phyloP scores from a whole-genome alignment of 2,888 invertebrate species.

The Mesoligia furuncula region DNA sequence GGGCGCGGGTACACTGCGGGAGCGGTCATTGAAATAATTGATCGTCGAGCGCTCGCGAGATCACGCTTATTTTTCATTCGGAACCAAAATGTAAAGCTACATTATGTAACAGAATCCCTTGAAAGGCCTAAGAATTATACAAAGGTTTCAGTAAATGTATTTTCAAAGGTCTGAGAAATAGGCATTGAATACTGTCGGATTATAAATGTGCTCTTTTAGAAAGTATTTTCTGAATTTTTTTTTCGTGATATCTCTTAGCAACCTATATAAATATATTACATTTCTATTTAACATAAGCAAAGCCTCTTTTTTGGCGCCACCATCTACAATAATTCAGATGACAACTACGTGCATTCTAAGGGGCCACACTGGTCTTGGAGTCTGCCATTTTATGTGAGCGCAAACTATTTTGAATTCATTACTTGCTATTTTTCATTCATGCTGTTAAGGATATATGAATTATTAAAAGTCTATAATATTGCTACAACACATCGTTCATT shows the following conservation, averaged over 20 bases:
- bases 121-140: constrained; percentile 29
- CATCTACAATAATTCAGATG: no score
- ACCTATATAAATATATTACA: no score
- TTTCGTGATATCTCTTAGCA: background rate
- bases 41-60: constrained; percentile 41
- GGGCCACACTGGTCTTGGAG: background rate
- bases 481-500: no score
- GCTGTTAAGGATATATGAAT: no score
- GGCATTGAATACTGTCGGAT: background rate
- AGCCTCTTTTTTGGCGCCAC: no score
- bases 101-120: constrained; percentile 29
- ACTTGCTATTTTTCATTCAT: background rate
- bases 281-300: no score
- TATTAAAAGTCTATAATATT: no score
- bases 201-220: constrained; percentile 7
- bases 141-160: constrained; percentile 38
- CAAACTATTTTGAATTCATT: background rate
- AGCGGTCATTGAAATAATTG: constrained; percentile 64
- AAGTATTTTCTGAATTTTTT: background rate
- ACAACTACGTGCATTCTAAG: no score
- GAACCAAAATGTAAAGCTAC: constrained; percentile 44
- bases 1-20: constrained; percentile 26
- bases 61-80: constrained; percentile 46
- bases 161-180: constrained; percentile 28
- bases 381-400: background rate